Evolutionary conservation across 2,797 vertebrate genomes (phyloP).

Genomic region (Parambassis ranga): DNA sequence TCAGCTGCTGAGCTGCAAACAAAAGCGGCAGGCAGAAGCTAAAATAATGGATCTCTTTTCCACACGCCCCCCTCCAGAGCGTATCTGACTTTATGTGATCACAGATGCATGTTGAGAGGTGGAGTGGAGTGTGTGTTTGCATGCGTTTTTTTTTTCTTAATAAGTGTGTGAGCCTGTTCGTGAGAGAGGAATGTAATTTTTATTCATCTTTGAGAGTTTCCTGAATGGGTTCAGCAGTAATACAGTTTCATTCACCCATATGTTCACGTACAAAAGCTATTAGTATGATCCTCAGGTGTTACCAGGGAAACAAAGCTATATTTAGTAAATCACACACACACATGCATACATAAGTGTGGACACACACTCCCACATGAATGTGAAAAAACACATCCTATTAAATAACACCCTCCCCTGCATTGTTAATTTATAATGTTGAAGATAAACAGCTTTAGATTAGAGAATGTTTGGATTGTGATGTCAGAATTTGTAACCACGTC

Average conservation of each 20-base stretch:
- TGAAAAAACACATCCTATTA: constrained; percentile 16
- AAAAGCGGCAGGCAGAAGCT: constrained; percentile 78
- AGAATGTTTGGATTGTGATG: background rate
- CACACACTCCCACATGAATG: constrained; percentile 38
- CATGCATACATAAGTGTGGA: constrained; percentile 19
- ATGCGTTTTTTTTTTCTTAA: no score
- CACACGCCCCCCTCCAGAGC: constrained; percentile 51
- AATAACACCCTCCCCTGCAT: background rate
- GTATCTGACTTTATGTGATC: constrained; percentile 67
- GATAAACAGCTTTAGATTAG: background rate
- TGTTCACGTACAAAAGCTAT: constrained; percentile 20
- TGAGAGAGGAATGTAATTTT: background rate
- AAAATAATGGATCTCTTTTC: constrained; percentile 78
- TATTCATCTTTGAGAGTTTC: constrained; percentile 5
- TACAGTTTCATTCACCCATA: constrained; percentile 40
- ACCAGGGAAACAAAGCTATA: constrained; percentile 70
- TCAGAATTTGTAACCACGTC: background rate
- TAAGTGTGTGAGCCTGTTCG: background rate
- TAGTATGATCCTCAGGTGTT: constrained; percentile 64
- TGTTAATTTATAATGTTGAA: background rate
- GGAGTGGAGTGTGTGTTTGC: constrained; percentile 11
- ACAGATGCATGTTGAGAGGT: constrained; percentile 65
- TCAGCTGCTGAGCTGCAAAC: constrained; percentile 79
- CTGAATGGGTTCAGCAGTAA: constrained; percentile 12
- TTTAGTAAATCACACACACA: constrained; percentile 49